Base-by-base conservation (phyloP, 2,797 vertebrate genomes). In the Pelobates cultripes region DNA sequence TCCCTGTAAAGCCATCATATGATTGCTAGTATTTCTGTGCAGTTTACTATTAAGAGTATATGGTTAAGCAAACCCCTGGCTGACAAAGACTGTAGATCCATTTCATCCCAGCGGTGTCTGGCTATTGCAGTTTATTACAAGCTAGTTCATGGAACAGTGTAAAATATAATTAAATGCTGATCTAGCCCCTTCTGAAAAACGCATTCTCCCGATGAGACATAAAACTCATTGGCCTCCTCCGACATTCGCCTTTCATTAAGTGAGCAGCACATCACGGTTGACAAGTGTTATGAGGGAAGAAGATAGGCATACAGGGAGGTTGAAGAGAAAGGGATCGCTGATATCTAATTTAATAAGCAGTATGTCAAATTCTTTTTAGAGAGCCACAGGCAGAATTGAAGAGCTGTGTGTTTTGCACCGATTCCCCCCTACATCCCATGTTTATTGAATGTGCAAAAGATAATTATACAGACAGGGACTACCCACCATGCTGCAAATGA, bases 311-410 rank as follows among this genome's bases (percentile, higher is more conserved):
- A 53, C 76, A 70, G 53, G 9, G 5, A 43, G 42, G 43, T 51
- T 41, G 14, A 17, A 42, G 53, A 57, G 70, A 57, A 73, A 43
- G 55, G 70, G 61, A 70, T 51, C 43, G 43, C 17, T 53, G 76
- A 83, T 74, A 83, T 73, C 70, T 70, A 68, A 53, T 64, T 83
- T 83, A 83, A 78, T 83, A 78, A 83, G 81, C 64, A 10, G 81
- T 66, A 10, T 63, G 44, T 83, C 81, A 83, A 43, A 51, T 44
- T 61, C 61, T 78, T 75, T 78, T 75, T 60, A 10, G 63, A 44
- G 60, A 73, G 78, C 71, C 63, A 15, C 61, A 7, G 71, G 47
- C 47, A 40, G 47, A 61, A 61, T 60, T 8, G 53, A 14, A 72
- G 75, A 47, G 7, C 68, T 17, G 40, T 3, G 55, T 47, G 43